A percentile compares a stretch with the other conserved stretches of the same genome.
Conservation (phyloP, 2,888 invertebrate species). For the Ptilodon capucinus region DNA sequence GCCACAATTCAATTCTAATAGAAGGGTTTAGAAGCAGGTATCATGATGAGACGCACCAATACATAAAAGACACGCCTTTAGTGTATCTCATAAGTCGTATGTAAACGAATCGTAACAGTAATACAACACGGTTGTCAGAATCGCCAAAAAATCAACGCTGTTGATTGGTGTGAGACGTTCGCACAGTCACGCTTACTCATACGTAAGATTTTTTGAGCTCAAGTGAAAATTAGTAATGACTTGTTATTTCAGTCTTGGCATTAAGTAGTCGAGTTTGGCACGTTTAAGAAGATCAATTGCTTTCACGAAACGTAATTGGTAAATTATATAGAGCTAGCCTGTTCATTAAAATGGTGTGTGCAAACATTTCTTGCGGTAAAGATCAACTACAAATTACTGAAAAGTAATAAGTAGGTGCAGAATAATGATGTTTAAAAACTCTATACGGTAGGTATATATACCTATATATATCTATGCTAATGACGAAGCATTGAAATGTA, state of each 20-base stretch:
- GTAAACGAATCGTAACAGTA: too few species aligned
- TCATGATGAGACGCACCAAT: too few species aligned
- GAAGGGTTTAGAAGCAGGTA: too few species aligned
- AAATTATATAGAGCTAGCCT: background rate
- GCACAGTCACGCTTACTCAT: background rate
- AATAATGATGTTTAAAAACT: too few species aligned
- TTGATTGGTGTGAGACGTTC: background rate
- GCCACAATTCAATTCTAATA: too few species aligned
- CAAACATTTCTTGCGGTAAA: background rate
- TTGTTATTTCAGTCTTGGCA: constrained; percentile 2
- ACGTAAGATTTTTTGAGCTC: background rate
- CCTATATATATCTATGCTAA: too few species aligned
- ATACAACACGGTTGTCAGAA: background rate
- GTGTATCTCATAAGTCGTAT: too few species aligned
- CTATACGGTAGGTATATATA: too few species aligned
- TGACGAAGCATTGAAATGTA: too few species aligned
- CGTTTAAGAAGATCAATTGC: background rate
- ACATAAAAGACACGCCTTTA: too few species aligned
- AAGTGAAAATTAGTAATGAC: constrained; percentile 4
- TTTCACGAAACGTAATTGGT: background rate
- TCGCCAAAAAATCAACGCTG: background rate
- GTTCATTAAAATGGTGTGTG: background rate
- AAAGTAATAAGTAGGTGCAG: too few species aligned
- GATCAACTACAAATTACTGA: too few species aligned
- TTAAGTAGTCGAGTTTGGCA: constrained; percentile 2